Evolutionary conservation across 2,797 vertebrate genomes (phyloP).

Genomic region (Galaxias olidus): DNA sequence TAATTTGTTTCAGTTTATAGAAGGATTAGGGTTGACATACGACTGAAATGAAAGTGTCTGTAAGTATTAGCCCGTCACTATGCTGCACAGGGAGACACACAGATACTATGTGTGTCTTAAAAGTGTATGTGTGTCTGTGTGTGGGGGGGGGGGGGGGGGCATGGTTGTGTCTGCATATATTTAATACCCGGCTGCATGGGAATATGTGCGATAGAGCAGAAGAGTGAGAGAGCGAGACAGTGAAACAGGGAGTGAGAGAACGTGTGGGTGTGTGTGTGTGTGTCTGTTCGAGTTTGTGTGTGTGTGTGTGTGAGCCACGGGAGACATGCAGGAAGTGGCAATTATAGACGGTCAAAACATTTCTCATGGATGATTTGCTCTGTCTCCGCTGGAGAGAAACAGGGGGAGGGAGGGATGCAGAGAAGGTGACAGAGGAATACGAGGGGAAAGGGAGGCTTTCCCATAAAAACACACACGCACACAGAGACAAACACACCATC

Average conservation of each 20-base stretch:
- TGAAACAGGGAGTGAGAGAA: too few species aligned
- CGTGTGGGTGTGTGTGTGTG: background rate
- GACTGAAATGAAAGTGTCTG: slow-evolving; percentile 65
- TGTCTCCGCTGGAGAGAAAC: slow-evolving; percentile 48
- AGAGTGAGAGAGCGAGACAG: too few species aligned
- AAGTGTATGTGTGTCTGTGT: slow-evolving; percentile 6
- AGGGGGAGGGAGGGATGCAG: slow-evolving; percentile 34
- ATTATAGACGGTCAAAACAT: slow-evolving; percentile 71
- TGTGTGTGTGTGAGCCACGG: slow-evolving; percentile 34
- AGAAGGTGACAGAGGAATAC: slow-evolving; percentile 22
- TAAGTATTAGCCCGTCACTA: slow-evolving; percentile 50
- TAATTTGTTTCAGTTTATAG: slow-evolving; percentile 60
- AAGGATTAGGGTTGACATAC: slow-evolving; percentile 60
- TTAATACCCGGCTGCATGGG: too few species aligned
- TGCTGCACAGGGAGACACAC: too few species aligned
- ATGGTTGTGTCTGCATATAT: too few species aligned
- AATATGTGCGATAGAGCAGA: too few species aligned
- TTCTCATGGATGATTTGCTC: slow-evolving; percentile 72
- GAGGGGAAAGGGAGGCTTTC: slow-evolving; percentile 12
- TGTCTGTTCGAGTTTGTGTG: slow-evolving; percentile 16
- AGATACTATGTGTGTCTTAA: too few species aligned
- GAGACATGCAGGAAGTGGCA: slow-evolving; percentile 59
- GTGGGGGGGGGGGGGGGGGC: background rate
- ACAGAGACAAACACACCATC: too few species aligned
- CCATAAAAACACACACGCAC: background rate